A percentile compares a stretch with the other conserved stretches of the same genome.
These are phyloP conservation scores for human (Homo sapiens) DNA, from an alignment of 2,113 vertebrate genomes.

Conservation along the genomic window GRCh38 chr12:22592501-22593000, in stretches of 20 bases:
- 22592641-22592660: not conserved
- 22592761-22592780: not conserved
- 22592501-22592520: not conserved
- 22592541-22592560: not conserved
- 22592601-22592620: not conserved
- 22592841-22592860: not conserved
- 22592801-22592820: not conserved
- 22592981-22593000: too few species aligned
- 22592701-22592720: not conserved
- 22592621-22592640: not conserved
- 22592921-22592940: not conserved
- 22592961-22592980: too few species aligned
- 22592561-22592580: not conserved
- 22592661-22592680: not conserved
- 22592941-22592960: too few species aligned
- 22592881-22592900: not conserved
- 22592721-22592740: not conserved
- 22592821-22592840: not conserved
- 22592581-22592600: not conserved
- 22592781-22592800: not conserved
- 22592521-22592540: not conserved
- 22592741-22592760: not conserved
- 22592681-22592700: not conserved
- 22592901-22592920: conserved; percentile 1
- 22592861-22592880: not conserved